These are phyloP conservation scores for Siniperca obscura DNA, from an alignment of 2,797 vertebrate genomes.

Conservation along the genomic window DNA sequence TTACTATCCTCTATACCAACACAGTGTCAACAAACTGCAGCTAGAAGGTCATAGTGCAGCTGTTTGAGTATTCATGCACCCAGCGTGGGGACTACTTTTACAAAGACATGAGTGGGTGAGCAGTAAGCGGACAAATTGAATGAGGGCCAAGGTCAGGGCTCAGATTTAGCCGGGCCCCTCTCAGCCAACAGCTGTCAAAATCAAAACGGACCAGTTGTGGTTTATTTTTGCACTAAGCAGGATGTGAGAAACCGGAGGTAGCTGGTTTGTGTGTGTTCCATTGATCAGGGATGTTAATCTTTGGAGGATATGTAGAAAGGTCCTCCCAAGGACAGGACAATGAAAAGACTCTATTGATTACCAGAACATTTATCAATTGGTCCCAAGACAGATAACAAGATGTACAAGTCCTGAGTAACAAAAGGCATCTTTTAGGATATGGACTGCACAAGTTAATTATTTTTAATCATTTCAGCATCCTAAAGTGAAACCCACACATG, in stretches of 20 bases:
- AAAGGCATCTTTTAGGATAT: slow-evolving; percentile 60
- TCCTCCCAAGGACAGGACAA: slow-evolving; percentile 80
- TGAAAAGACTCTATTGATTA: slow-evolving; percentile 79
- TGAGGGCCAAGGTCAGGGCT: slow-evolving; percentile 70
- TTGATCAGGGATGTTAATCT: slow-evolving; percentile 82
- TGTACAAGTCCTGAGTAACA: slow-evolving; percentile 73
- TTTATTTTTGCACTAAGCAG: slow-evolving; percentile 69
- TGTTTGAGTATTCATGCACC: slow-evolving; percentile 63
- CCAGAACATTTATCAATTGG: slow-evolving; percentile 73
- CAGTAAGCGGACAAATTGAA: slow-evolving; percentile 71
- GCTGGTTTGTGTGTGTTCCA: slow-evolving; percentile 67
- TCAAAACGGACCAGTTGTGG: slow-evolving; percentile 62
- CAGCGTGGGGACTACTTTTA: slow-evolving; percentile 51
- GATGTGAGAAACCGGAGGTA: slow-evolving; percentile 52
- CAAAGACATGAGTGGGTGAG: slow-evolving; percentile 69
- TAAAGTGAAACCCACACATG: slow-evolving; percentile 33
- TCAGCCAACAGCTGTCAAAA: slow-evolving; percentile 76
- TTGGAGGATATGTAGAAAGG: slow-evolving; percentile 74
- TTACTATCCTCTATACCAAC: slow-evolving; percentile 22
- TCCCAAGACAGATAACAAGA: slow-evolving; percentile 77
- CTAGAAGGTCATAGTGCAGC: slow-evolving; percentile 67
- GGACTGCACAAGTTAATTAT: slow-evolving; percentile 37
- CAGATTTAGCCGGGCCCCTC: slow-evolving; percentile 70
- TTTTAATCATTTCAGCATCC: slow-evolving; percentile 27
- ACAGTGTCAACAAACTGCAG: slow-evolving; percentile 45